phyloP scores from a whole-genome alignment of 2,888 invertebrate genomes.

The Nasonovia ribisnigri region DNA sequence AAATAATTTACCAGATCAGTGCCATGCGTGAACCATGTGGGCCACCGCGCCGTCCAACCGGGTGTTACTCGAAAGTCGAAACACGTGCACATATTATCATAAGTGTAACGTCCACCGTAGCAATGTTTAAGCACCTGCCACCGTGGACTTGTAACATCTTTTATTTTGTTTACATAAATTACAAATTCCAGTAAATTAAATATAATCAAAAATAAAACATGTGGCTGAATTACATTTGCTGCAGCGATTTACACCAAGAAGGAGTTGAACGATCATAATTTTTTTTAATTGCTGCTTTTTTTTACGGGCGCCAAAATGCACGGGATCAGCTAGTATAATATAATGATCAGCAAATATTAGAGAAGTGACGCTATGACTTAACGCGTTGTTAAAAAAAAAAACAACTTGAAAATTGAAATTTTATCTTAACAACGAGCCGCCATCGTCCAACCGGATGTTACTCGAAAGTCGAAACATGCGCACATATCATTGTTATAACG shows the following conservation, averaged over 20 bases:
- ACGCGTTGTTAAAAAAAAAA: background rate
- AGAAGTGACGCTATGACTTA: background rate
- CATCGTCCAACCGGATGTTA: background rate
- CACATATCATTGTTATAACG: slow-evolving; percentile 20
- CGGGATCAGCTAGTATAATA: no score
- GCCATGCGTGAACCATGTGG: background rate
- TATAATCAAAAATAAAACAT: background rate
- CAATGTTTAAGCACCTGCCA: background rate
- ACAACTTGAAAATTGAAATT: slow-evolving; percentile 10
- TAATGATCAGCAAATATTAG: background rate
- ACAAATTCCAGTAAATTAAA: background rate
- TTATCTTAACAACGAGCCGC: background rate
- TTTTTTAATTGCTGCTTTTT: no score
- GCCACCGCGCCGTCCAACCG: background rate
- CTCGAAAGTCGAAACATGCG: background rate
- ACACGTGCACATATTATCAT: background rate
- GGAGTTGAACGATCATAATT: no score
- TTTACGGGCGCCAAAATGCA: no score
- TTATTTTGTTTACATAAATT: slow-evolving; percentile 26
- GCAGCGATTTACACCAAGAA: no score
- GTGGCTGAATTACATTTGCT: no score
- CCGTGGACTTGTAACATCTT: background rate
- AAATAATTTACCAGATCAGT: no score
- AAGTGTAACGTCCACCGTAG: background rate
- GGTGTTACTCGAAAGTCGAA: background rate